Conservation (phyloP, 37 sponge, comb jelly and placozoan species). For the Aplysina aerophoba region DNA sequence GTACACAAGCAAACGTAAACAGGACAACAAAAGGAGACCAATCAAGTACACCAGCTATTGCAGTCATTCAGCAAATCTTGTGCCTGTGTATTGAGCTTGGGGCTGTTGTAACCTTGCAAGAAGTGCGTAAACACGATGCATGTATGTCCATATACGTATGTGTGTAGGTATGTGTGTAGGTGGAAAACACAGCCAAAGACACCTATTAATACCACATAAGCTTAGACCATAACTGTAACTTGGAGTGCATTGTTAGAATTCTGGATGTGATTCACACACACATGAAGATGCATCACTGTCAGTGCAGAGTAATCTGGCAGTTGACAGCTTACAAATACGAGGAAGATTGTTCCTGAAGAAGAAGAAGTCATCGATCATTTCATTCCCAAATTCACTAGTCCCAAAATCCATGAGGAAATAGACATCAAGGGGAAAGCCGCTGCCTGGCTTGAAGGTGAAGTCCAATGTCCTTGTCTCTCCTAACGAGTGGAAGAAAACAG, state of each 20-base stretch:
- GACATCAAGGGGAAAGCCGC: slow-evolving; percentile 80
- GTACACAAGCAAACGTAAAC: no score
- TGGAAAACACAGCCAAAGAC: background rate
- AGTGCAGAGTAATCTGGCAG: no score
- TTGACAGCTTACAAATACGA: slow-evolving; percentile 63
- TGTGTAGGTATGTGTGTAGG: background rate
- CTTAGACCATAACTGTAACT: no score
- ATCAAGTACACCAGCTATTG: no score
- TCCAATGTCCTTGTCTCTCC: slow-evolving; percentile 60
- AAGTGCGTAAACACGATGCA: no score
- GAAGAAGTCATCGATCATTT: slow-evolving; percentile 77
- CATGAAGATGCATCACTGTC: no score
- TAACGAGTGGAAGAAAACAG: slow-evolving; percentile 2
- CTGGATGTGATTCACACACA: no score
- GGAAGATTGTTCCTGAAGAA: slow-evolving; percentile 58
- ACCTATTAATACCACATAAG: background rate
- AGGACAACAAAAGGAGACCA: no score
- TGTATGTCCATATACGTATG: background rate
- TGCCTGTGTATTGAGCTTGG: no score
- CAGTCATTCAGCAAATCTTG: no score
- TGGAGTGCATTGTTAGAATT: no score
- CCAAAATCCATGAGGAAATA: slow-evolving; percentile 90
- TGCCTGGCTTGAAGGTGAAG: slow-evolving; percentile 70
- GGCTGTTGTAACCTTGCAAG: no score
- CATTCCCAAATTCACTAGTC: slow-evolving; percentile 69